These are phyloP conservation scores for Nothoprocta pentlandii DNA, from an alignment of 2,113 vertebrate genomes.

Conservation along the genomic window DNA sequence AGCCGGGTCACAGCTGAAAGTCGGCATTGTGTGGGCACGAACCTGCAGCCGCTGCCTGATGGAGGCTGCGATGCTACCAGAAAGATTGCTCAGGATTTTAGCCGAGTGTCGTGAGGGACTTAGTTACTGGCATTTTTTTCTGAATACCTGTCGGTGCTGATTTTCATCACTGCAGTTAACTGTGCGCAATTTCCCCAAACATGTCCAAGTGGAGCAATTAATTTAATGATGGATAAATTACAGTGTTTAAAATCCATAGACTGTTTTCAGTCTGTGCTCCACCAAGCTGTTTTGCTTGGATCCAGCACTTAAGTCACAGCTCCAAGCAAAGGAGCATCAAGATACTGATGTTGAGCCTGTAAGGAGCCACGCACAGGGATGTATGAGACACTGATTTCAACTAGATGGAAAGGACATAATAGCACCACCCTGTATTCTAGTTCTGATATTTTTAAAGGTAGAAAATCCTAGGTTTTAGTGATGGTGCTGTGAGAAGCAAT, in stretches of 20 bases:
- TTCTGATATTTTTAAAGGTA: background rate
- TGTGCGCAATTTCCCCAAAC: background rate
- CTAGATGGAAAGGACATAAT: background rate
- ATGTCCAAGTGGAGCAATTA: background rate
- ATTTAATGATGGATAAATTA: background rate
- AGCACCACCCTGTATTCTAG: background rate
- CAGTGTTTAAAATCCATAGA: background rate
- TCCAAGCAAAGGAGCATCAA: background rate
- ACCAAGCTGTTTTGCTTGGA: background rate
- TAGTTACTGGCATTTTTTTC: background rate
- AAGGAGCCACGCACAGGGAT: background rate
- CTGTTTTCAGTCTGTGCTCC: background rate
- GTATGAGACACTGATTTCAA: background rate
- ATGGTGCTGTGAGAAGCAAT: background rate
- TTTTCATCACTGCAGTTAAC: background rate
- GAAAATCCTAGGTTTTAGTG: background rate
- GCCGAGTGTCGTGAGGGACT: background rate
- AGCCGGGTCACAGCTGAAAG: slow-evolving; percentile 50
- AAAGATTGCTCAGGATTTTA: slow-evolving; percentile 17
- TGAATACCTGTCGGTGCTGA: background rate
- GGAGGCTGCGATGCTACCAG: background rate
- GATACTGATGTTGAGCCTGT: rapidly evolving
- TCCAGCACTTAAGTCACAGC: background rate
- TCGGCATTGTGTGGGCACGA: slow-evolving; percentile 39
- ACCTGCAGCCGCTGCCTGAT: background rate